Evolutionary conservation across 2,888 invertebrate species (phyloP).

Genomic region (Hypena proboscidalis): DNA sequence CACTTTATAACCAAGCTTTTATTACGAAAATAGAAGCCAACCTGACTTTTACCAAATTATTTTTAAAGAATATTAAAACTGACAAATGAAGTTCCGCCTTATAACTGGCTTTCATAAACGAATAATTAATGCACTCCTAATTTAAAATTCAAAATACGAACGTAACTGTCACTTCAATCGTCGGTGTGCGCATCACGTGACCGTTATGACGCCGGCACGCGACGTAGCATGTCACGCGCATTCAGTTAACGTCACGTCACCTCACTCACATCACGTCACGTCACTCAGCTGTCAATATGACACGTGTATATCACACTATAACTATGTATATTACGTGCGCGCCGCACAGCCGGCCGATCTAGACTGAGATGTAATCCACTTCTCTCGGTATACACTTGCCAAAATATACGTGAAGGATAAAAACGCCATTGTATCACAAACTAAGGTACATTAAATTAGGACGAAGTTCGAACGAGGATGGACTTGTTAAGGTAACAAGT

Average conservation of each 20-base stretch:
- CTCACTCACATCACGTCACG: constrained; percentile 38
- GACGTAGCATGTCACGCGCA: constrained; percentile 40
- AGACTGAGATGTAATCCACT: constrained; percentile 71
- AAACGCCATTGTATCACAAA: constrained; percentile 67
- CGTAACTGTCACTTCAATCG: constrained; percentile 45
- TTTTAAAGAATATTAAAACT: too few species aligned
- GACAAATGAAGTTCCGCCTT: constrained; percentile 1
- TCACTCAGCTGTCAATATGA: constrained; percentile 53
- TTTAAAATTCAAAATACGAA: constrained; percentile 44
- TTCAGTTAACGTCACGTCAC: constrained; percentile 45
- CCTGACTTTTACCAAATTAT: too few species aligned
- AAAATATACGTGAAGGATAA: constrained; percentile 65
- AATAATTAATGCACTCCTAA: constrained; percentile 34
- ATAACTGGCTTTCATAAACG: constrained; percentile 17
- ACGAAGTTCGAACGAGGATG: constrained; percentile 50
- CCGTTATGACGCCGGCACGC: constrained; percentile 37
- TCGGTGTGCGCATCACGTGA: constrained; percentile 44
- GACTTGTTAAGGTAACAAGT: constrained; percentile 48
- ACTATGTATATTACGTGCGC: constrained; percentile 65
- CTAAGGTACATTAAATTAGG: constrained; percentile 63
- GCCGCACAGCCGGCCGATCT: constrained; percentile 66
- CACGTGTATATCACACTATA: constrained; percentile 40
- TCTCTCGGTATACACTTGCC: constrained; percentile 60
- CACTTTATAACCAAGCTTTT: too few species aligned
- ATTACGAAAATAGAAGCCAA: too few species aligned